These are phyloP conservation scores for Anthrax anthrax DNA, from an alignment of 2,888 invertebrate species.

Conservation along the genomic window DNA sequence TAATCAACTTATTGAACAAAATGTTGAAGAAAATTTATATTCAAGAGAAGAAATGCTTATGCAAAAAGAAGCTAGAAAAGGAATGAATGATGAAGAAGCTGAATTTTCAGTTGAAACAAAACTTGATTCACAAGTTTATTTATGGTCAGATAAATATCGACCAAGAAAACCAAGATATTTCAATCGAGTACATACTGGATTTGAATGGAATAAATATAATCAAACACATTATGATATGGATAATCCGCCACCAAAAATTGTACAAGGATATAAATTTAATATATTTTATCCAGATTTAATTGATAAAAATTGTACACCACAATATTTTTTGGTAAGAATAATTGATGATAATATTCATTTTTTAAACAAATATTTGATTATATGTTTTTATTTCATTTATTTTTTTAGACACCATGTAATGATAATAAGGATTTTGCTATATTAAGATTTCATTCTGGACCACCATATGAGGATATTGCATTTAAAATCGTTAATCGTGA, in stretches of 20 bases:
- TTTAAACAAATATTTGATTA: background rate
- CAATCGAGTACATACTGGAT: conserved; percentile 91
- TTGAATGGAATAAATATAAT: conserved; percentile 99
- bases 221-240: conserved; percentile 99
- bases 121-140: conserved; percentile 61
- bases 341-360: background rate
- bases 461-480: conserved; percentile 98
- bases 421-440: conserved; percentile 93
- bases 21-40: conserved; percentile 45
- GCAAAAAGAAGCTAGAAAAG: conserved; percentile 67
- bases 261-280: conserved; percentile 99
- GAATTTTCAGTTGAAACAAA: conserved; percentile 82
- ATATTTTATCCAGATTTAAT: conserved; percentile 99
- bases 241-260: conserved; percentile 99
- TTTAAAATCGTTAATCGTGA: conserved; percentile 98
- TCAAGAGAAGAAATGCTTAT: conserved; percentile 47
- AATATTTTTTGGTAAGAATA: conserved; percentile 68
- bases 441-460: conserved; percentile 91
- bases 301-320: conserved; percentile 81
- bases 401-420: conserved; percentile 60
- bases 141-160: conserved; percentile 95
- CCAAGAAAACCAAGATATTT: conserved; percentile 96
- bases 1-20: conserved; percentile 43
- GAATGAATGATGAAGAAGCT: conserved; percentile 75
- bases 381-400: conserved; percentile 1